phyloP scores from a whole-genome alignment of 2,113 vertebrate species.

The Nothobranchius furzeri region DNA sequence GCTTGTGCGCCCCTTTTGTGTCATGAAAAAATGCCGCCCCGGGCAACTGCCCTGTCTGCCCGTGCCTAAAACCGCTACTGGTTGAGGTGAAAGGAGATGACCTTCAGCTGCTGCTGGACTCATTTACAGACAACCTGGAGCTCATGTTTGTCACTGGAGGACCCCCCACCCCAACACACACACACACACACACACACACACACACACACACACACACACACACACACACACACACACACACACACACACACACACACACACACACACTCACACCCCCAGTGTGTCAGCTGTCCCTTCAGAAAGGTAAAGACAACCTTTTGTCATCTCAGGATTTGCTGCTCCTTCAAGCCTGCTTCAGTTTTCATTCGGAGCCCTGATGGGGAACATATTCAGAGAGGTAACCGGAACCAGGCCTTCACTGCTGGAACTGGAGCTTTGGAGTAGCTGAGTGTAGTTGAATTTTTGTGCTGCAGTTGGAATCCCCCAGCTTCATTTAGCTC shows the following conservation, averaged over 20 bases:
- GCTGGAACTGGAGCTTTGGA: background rate
- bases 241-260: too few relatives aligned
- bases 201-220: too few relatives aligned
- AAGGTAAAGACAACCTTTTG: conserved; percentile 17
- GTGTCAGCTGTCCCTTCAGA: conserved; percentile 18
- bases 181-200: too few relatives aligned
- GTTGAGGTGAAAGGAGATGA: conserved; percentile 12
- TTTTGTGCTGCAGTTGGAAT: background rate
- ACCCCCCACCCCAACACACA: background rate
- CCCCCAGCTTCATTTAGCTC: background rate
- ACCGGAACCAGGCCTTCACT: background rate
- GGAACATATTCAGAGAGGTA: conserved; percentile 6
- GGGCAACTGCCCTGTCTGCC: too few relatives aligned
- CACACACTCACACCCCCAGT: background rate
- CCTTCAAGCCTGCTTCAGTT: conserved; percentile 9
- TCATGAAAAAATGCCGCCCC: too few relatives aligned
- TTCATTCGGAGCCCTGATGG: conserved; percentile 23
- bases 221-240: too few relatives aligned
- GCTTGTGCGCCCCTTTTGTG: too few relatives aligned
- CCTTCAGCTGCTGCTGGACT: conserved; percentile 11
- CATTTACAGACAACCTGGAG: background rate
- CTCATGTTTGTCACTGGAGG: background rate
- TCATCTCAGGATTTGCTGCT: conserved; percentile 15
- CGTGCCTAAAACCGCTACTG: too few relatives aligned
- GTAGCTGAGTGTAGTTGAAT: background rate